Evolutionary conservation across 2,888 invertebrate genomes (phyloP).

Genomic region (Conomelus anceps): DNA sequence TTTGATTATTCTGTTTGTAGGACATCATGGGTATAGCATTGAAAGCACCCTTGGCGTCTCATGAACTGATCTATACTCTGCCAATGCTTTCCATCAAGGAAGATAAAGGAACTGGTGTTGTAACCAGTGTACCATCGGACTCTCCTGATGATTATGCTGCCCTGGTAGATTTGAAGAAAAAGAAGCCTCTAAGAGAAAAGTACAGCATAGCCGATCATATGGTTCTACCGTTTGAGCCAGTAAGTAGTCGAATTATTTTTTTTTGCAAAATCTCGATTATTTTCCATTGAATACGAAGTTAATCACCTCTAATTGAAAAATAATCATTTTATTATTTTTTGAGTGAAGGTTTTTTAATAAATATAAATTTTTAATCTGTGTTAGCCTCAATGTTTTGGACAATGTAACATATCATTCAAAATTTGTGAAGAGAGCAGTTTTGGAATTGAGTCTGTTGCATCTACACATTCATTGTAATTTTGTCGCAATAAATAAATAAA

Average conservation of each 20-base stretch:
- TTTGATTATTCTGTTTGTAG: constrained; percentile 37
- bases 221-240: constrained; percentile 59
- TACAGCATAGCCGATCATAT: constrained; percentile 79
- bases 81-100: constrained; percentile 98
- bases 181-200: constrained; percentile 82
- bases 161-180: constrained; percentile 88
- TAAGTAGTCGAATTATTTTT: constrained; percentile 19
- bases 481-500: too few relatives aligned
- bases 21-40: constrained; percentile 79
- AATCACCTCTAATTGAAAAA: too few relatives aligned
- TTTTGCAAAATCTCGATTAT: background rate
- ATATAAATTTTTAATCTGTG: too few relatives aligned
- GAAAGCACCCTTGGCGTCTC: constrained; percentile 76
- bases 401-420: too few relatives aligned
- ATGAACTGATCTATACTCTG: constrained; percentile 79
- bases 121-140: constrained; percentile 97
- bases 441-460: too few relatives aligned
- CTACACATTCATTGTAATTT: too few relatives aligned
- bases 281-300: background rate
- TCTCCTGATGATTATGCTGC: constrained; percentile 98
- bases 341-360: too few relatives aligned
- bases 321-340: too few relatives aligned
- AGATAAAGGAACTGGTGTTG: constrained; percentile 96
- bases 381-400: too few relatives aligned
- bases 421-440: too few relatives aligned